These are phyloP conservation scores for Drosophila pseudotakahashii DNA, from an alignment of 2,888 invertebrate genomes.

Conservation along the genomic window DNA sequence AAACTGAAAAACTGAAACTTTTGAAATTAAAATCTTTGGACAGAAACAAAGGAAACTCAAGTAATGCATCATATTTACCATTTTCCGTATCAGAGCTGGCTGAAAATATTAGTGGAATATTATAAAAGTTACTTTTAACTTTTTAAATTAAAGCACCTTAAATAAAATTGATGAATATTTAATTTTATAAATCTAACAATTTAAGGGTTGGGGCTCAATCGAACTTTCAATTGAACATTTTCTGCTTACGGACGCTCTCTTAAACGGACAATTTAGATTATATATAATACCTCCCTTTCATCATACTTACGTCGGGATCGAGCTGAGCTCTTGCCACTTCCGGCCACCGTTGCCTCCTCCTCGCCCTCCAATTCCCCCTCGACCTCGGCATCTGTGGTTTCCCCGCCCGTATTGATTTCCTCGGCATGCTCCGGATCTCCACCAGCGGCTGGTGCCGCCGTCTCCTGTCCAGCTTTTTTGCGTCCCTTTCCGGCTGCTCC, in stretches of 20 bases:
- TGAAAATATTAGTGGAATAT: conserved; percentile 44
- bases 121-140: neutral
- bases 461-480: conserved; percentile 62
- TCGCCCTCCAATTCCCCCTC: conserved; percentile 68
- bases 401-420: conserved; percentile 48
- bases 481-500: conserved; percentile 30
- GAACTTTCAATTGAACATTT: no score
- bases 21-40: conserved; percentile 65
- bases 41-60: conserved; percentile 47
- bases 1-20: conserved; percentile 49
- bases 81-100: conserved; percentile 83
- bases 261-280: no score
- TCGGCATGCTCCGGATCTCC: conserved; percentile 35
- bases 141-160: no score
- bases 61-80: conserved; percentile 76
- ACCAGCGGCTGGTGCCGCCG: conserved; percentile 12
- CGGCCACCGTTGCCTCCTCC: conserved; percentile 63
- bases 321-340: conserved; percentile 74
- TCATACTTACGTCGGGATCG: conserved; percentile 71
- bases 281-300: no score
- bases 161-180: no score
- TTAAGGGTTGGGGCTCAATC: no score
- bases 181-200: no score
- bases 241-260: no score
- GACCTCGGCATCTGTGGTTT: conserved; percentile 51